Evolutionary conservation across 2,888 invertebrate species (phyloP).

Genomic region (Drosophila leonis): DNA sequence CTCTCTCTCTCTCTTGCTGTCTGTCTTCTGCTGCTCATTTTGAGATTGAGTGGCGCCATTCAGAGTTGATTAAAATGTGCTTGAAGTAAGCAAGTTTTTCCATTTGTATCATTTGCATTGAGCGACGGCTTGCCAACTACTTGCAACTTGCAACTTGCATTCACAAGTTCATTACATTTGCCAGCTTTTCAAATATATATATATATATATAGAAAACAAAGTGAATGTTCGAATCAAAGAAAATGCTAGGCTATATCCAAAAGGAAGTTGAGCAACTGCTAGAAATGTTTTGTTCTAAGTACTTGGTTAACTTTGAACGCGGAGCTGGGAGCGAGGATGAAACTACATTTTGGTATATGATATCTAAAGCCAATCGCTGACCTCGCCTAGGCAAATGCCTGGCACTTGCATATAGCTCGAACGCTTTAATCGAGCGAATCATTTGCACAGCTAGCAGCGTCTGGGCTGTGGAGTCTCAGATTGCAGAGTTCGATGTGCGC

Average conservation of each 20-base stretch:
- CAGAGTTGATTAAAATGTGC: slow-evolving; percentile 36
- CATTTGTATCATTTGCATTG: slow-evolving; percentile 13
- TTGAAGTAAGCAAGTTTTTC: slow-evolving; percentile 8
- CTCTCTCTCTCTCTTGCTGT: neutral
- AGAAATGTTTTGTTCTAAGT: neutral
- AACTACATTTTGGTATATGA: too few relatives aligned
- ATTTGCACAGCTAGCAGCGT: neutral
- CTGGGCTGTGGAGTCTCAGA: neutral
- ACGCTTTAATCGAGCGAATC: neutral
- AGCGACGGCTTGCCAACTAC: neutral
- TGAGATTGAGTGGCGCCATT: slow-evolving; percentile 20
- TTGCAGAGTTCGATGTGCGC: slow-evolving; percentile 1
- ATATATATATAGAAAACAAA: too few relatives aligned
- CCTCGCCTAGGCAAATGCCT: neutral
- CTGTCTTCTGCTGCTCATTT: slow-evolving; percentile 30
- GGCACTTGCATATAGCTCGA: neutral
- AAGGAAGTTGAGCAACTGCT: neutral
- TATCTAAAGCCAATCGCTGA: neutral
- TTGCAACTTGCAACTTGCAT: neutral
- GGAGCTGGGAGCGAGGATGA: too few relatives aligned
- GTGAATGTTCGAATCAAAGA: neutral
- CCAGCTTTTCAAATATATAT: neutral
- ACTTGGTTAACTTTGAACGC: neutral
- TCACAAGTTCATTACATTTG: neutral
- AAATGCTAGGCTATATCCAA: neutral